These are phyloP conservation scores for Hippocampus guttulatus DNA, from an alignment of 2,113 vertebrate species.

Conservation along the genomic window DNA sequence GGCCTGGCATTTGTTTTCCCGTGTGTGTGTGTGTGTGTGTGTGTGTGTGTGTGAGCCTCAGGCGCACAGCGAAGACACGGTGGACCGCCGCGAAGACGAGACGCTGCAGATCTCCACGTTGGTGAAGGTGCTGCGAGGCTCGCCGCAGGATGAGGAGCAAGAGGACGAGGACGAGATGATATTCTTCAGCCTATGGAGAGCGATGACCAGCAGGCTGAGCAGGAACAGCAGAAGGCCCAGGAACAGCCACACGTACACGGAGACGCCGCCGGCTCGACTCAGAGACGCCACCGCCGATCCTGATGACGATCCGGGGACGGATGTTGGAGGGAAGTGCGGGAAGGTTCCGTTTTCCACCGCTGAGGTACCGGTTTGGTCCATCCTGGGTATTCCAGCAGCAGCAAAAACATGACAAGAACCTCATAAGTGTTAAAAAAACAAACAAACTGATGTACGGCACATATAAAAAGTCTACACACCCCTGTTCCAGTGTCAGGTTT, in stretches of 20 bases:
- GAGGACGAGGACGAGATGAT: slow-evolving; percentile 92
- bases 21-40: neutral
- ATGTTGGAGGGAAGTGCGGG: slow-evolving; percentile 82
- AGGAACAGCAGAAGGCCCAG: slow-evolving; percentile 90
- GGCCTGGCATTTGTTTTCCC: neutral
- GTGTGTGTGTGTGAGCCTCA: slow-evolving; percentile 50
- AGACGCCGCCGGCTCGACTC: slow-evolving; percentile 79
- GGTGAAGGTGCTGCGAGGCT: slow-evolving; percentile 91
- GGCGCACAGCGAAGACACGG: slow-evolving; percentile 85
- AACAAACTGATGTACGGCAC: too few species aligned
- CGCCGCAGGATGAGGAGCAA: slow-evolving; percentile 83
- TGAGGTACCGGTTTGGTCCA: slow-evolving; percentile 58
- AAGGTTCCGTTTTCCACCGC: slow-evolving; percentile 80
- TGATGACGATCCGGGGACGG: slow-evolving; percentile 76
- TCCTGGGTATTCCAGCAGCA: slow-evolving; percentile 59
- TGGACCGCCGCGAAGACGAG: slow-evolving; percentile 83
- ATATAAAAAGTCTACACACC: neutral
- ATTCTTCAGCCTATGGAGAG: slow-evolving; percentile 95
- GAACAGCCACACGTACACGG: slow-evolving; percentile 93
- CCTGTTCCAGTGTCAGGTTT: neutral
- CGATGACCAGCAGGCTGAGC: slow-evolving; percentile 86
- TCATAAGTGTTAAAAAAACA: neutral
- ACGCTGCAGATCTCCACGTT: slow-evolving; percentile 96
- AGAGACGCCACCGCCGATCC: slow-evolving; percentile 77
- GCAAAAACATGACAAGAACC: neutral